A percentile compares a stretch with the other conserved stretches of the same genome.
Conservation (phyloP, 2,888 invertebrate species). For the Sminthurides aquaticus region DNA sequence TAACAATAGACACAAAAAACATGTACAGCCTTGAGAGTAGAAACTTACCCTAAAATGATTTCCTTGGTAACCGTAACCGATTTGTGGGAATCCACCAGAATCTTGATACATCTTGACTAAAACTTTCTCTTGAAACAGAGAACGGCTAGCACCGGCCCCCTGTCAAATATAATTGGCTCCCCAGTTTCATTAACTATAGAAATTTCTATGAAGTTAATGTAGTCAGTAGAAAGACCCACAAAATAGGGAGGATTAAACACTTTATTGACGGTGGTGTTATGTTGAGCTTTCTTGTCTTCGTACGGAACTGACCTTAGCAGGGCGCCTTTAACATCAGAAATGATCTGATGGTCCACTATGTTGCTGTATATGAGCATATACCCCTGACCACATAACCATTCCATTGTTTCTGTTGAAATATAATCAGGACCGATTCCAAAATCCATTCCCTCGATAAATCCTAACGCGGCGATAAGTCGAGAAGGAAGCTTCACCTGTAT, state of each 20-base stretch:
- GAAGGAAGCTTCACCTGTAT: background rate
- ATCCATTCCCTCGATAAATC: background rate
- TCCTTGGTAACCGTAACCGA: background rate
- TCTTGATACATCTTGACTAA: background rate
- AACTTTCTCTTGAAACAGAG: background rate
- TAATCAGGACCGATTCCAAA: background rate
- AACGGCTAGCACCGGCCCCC: background rate
- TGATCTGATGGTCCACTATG: background rate
- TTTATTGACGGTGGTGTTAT: background rate
- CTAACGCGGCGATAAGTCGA: background rate
- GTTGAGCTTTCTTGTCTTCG: background rate
- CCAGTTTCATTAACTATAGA: background rate
- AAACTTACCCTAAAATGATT: background rate
- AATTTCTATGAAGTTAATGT: background rate
- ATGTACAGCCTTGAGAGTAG: too few relatives aligned
- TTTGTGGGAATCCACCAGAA: background rate
- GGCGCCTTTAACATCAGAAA: background rate
- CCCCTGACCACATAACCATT: background rate
- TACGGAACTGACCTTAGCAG: background rate
- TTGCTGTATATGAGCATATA: background rate
- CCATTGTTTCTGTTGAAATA: background rate
- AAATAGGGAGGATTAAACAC: background rate
- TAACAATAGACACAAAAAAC: background rate
- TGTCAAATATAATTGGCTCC: background rate
- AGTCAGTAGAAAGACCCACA: background rate